These are phyloP conservation scores for Pogonomyrmex californicus DNA, from an alignment of 1,140 invertebrate genomes.

Conservation along the genomic window DNA sequence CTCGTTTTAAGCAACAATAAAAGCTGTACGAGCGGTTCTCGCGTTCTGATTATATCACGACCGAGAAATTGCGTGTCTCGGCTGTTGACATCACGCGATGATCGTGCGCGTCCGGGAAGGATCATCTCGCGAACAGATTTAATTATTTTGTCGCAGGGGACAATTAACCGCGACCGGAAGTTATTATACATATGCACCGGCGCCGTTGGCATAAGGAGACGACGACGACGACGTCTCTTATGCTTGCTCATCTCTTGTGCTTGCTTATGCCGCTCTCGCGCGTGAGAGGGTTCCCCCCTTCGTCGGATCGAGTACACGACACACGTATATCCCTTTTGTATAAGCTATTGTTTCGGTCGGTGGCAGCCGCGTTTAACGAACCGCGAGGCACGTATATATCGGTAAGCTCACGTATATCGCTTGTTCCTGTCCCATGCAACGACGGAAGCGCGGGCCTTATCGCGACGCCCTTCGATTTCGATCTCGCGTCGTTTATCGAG, in stretches of 20 bases:
- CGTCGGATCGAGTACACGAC: conserved; percentile 65
- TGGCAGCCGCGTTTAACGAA: conserved; percentile 69
- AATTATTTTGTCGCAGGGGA: conserved; percentile 76
- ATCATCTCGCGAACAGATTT: conserved; percentile 41
- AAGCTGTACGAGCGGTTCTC: not conserved
- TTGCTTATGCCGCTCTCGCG: conserved; percentile 70
- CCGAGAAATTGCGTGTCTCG: conserved; percentile 7
- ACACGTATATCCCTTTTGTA: conserved; percentile 63
- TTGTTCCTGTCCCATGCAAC: conserved; percentile 52
- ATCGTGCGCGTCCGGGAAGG: not conserved
- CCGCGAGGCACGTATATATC: conserved; percentile 67
- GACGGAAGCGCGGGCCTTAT: conserved; percentile 62
- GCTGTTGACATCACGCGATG: not conserved
- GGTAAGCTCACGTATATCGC: conserved; percentile 63
- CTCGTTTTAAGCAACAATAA: conserved; percentile 8
- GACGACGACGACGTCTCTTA: conserved; percentile 20
- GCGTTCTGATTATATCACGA: not conserved
- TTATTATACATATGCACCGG: conserved; percentile 72
- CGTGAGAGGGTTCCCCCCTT: conserved; percentile 17
- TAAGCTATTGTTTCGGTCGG: conserved; percentile 69
- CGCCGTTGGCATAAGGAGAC: conserved; percentile 27
- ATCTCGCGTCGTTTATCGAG: conserved; percentile 48
- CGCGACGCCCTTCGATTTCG: conserved; percentile 45
- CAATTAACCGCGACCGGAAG: conserved; percentile 80
- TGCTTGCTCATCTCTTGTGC: conserved; percentile 59